Evolutionary conservation across 2,888 invertebrate genomes (phyloP).

Genomic region (Erpobdella octoculata): DNA sequence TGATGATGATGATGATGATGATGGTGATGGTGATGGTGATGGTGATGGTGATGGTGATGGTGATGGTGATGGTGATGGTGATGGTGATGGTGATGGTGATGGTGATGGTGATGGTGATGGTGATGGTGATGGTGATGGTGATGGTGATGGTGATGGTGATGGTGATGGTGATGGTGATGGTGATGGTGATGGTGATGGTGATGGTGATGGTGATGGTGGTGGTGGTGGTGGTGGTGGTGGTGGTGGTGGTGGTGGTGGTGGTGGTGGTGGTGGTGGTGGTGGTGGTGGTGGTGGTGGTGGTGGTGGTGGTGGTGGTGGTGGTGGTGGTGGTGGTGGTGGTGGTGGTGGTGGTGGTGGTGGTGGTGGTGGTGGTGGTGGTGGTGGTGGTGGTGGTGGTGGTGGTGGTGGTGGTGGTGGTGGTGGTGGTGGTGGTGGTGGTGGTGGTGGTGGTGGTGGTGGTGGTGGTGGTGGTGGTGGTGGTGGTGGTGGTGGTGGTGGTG

Average conservation of each 20-base stretch:
- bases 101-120: conserved; percentile 20
- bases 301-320: conserved; percentile 23
- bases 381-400: conserved; percentile 25
- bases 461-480: conserved; percentile 26
- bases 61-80: conserved; percentile 24
- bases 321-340: conserved; percentile 26
- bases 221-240: conserved; percentile 27
- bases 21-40: neutral
- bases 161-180: neutral
- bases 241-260: conserved; percentile 21
- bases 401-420: conserved; percentile 29
- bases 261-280: conserved; percentile 18
- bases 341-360: conserved; percentile 22
- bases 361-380: conserved; percentile 13
- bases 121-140: conserved; percentile 28
- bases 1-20: neutral
- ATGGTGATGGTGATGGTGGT: conserved; percentile 22
- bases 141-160: neutral
- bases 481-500: conserved; percentile 24
- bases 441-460: conserved; percentile 24
- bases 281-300: conserved; percentile 25
- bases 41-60: conserved; percentile 14
- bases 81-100: conserved; percentile 24
- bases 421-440: conserved; percentile 25
- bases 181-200: conserved; percentile 14